phyloP scores from a whole-genome alignment of 2,888 invertebrate genomes.

The Pristionchus japonicus region DNA sequence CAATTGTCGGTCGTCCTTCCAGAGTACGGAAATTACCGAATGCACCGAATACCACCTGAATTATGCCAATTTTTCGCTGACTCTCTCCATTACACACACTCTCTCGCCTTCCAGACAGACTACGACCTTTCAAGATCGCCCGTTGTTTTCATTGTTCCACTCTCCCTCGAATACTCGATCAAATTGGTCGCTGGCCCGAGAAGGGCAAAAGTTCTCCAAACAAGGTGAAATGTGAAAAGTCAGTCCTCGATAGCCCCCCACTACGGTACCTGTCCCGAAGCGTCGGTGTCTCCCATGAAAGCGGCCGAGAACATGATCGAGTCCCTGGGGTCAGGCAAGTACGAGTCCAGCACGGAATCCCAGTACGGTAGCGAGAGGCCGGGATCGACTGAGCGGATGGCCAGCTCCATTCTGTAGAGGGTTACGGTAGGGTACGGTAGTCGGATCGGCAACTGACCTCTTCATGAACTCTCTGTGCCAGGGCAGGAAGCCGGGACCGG shows the following conservation, averaged over 20 bases:
- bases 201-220: neutral
- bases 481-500: conserved; percentile 73
- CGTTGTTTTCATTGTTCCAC: neutral
- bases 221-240: neutral
- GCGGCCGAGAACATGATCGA: conserved; percentile 61
- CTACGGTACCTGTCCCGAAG: conserved; percentile 59
- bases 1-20: conserved; percentile 67
- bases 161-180: too few relatives aligned
- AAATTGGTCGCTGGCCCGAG: neutral
- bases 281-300: conserved; percentile 57
- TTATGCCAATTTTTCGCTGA: neutral
- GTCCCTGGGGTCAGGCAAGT: conserved; percentile 69
- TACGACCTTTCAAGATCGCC: neutral
- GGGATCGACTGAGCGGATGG: conserved; percentile 74
- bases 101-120: neutral
- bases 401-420: conserved; percentile 65
- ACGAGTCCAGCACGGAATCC: conserved; percentile 71
- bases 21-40: conserved; percentile 70
- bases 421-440: neutral
- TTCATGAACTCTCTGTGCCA: conserved; percentile 74
- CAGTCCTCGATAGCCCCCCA: neutral
- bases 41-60: conserved; percentile 61
- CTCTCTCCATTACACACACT: neutral
- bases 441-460: conserved; percentile 47
- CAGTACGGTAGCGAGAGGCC: conserved; percentile 76